Evolutionary conservation across 2,888 invertebrate genomes (phyloP).

Genomic region (Globia sparganii): DNA sequence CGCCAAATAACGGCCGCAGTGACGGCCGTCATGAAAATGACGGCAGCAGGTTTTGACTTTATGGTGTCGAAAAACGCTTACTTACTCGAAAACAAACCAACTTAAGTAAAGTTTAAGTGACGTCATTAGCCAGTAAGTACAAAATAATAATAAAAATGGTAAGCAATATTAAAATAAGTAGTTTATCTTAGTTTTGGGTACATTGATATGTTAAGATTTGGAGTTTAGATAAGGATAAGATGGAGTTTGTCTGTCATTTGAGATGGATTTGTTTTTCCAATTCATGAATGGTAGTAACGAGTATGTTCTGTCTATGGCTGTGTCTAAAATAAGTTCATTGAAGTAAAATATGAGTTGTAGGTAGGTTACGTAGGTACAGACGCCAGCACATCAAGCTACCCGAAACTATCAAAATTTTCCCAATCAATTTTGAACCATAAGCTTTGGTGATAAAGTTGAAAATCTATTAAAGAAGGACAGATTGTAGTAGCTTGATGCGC

Average conservation of each 20-base stretch:
- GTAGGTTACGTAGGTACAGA: neutral
- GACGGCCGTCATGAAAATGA: neutral
- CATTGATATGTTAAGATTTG: constrained; percentile 9
- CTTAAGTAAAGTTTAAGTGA: too few species aligned
- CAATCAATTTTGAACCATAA: too few species aligned
- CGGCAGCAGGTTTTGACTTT: neutral
- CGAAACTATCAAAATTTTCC: too few species aligned
- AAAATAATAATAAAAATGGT: neutral
- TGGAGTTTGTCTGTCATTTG: constrained; percentile 4
- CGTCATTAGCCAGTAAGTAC: neutral
- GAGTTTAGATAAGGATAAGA: constrained; percentile 4
- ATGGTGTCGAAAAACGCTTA: neutral
- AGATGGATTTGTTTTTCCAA: constrained; percentile 3
- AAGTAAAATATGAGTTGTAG: neutral
- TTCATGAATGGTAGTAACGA: neutral
- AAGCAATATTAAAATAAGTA: constrained; percentile 2
- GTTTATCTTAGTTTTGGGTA: constrained; percentile 18
- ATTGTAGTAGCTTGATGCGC: too few species aligned
- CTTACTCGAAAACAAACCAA: too few species aligned
- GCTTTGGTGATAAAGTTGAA: too few species aligned
- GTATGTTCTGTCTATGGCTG: neutral
- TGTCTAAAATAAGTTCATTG: neutral
- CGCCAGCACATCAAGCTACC: too few species aligned
- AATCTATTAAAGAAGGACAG: too few species aligned
- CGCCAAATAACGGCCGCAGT: neutral